Evolutionary conservation across 2,797 vertebrate genomes (phyloP), one percentile per base, ranked within the genome.

Genomic region (Melopsittacus undulatus): DNA sequence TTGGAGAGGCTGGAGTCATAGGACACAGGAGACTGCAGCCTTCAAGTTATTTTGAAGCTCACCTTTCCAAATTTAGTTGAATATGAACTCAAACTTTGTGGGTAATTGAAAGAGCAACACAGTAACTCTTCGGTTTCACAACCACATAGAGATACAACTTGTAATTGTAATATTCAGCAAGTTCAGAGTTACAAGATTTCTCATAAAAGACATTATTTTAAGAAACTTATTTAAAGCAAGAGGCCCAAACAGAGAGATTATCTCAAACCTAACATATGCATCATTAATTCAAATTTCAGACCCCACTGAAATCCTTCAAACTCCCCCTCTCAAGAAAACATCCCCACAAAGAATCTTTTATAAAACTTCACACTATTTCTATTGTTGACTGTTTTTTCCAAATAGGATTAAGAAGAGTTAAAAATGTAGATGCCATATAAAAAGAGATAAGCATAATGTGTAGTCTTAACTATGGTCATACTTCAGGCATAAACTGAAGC

Each of bases 251-350:
- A 38, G 13, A 78, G 18, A 52, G 8, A 59, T 40, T 22, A 10
- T 54, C 32, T 59, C 48, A 87, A 68, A 12, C 11, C 18, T 73
- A 34, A 46, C 11, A 43, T 21, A 61, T 1, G 13, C 7, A 88
- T 24, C 14, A 45, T 59, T 77, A 81, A 80, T 77, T n/a, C 16
- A 63, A 64, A 82, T 82, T 78, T 78, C 56, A 70, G n/a, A 56
- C 40, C 23, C 5, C 27, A 72, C 27, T 40, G 30, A 74, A 78
- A 69, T 11, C 36, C 61, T 63, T 81, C 26, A 29, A n/a, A 6
- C 0, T 2, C 4, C 6, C 3, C 7, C 2, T n/a, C 2, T n/a
- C 11, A 62, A 45, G 27, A 54, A 64, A 57, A 15, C 9, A 7
- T 3, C 19, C 18, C 18, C 22, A 27, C 8, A 56, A 40, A 56